Evolutionary conservation across 2,888 invertebrate species (phyloP).

Genomic region (Therioaphis trifolii): DNA sequence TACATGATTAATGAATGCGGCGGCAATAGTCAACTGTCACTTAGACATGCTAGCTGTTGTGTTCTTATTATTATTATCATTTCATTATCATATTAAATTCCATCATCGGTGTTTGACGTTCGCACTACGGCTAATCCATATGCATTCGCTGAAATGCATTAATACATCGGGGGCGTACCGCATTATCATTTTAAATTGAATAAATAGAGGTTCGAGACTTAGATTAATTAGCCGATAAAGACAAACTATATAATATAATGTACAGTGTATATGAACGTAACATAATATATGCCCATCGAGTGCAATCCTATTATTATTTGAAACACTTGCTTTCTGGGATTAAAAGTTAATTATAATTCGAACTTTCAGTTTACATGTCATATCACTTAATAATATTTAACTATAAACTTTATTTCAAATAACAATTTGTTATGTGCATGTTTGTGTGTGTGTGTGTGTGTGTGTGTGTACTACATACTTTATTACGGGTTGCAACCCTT

Average conservation of each 20-base stretch:
- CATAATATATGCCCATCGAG: no score
- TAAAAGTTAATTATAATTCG: background rate
- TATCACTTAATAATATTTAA: no score
- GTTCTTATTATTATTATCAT: no score
- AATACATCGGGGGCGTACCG: background rate
- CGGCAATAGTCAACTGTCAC: background rate
- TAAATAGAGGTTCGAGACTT: background rate
- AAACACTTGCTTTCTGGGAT: background rate
- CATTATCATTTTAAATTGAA: background rate
- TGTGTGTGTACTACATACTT: no score
- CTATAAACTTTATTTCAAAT: no score
- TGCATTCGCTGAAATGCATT: background rate
- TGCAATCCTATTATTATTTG: background rate
- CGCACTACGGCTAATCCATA: background rate
- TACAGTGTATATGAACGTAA: no score
- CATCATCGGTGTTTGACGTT: background rate
- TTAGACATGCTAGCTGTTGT: background rate
- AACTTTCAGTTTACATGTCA: background rate
- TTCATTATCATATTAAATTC: background rate
- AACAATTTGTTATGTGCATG: no score
- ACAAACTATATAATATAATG: no score
- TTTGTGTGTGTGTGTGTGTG: no score
- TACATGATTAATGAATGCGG: background rate
- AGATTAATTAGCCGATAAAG: background rate
- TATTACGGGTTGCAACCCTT: no score